A percentile compares a stretch with the other conserved stretches of the same genome.
These are phyloP conservation scores for Petaurus breviceps DNA, from an alignment of 2,113 vertebrate species.

Conservation along the genomic window DNA sequence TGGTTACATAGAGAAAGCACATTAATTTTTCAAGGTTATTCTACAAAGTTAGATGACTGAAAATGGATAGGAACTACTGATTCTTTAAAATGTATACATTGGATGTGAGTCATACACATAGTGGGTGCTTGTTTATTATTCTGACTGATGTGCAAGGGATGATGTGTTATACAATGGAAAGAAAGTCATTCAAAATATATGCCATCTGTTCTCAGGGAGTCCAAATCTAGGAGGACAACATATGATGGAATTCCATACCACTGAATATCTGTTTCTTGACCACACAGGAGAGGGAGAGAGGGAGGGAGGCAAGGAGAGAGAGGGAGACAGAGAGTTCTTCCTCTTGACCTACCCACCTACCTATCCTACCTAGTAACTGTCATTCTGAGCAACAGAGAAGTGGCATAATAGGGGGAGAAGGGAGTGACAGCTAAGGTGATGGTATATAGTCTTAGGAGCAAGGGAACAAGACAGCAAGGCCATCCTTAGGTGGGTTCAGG, in stretches of 20 bases:
- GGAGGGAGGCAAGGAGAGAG: too few relatives aligned
- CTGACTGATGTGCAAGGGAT: not conserved
- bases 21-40: not conserved
- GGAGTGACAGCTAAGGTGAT: not conserved
- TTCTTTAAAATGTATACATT: not conserved
- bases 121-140: not conserved
- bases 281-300: not conserved
- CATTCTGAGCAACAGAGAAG: not conserved
- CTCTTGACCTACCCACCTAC: not conserved
- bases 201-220: not conserved
- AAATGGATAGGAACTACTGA: not conserved
- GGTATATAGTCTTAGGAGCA: not conserved
- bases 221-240: not conserved
- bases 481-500: not conserved
- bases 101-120: not conserved
- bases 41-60: not conserved
- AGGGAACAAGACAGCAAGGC: not conserved
- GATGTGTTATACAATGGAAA: not conserved
- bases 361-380: not conserved
- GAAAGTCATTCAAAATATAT: not conserved
- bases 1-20: not conserved
- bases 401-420: not conserved
- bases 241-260: not conserved
- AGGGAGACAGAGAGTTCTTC: not conserved
- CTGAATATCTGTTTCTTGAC: not conserved